Base-by-base conservation (phyloP, 2,888 invertebrate species). In the Tholera decimalis region DNA sequence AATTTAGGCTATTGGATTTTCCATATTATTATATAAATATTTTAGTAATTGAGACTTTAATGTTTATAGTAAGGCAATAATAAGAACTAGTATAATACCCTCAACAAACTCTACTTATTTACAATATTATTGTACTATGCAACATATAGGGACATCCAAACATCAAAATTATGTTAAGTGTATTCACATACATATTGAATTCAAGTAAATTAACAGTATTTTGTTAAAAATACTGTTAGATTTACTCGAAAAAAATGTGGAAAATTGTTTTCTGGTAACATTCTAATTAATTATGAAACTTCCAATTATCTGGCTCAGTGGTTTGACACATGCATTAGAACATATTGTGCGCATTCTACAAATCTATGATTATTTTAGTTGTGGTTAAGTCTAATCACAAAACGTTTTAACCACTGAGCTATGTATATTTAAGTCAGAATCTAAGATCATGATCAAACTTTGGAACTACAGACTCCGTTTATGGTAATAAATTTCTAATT, bases 1-100 rank as follows among this genome's bases (percentile, higher is more conserved):
- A 35, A 26, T 33, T 8, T 74, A 72, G 47, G 39, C 8, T 70
- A 61, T 53, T 49, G 33, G 20, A 33, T 60, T 57, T 76, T 76
- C 77, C 72, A 60, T 61, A 55, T 24, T 53, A 62, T 33, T n/a
- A 20, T 22, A 43, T 35, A 39, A 54, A 37, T 65, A 57, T 37
- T 37, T 47, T 47, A 33, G 6, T 22, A 61, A 50, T 70, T 56
- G 30, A 47, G 11, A 63, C 49, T 55, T 69, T 20, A 43, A 35
- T 61, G 28, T 73, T 66, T 9, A 24, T 44, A 65, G n/a, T 0
- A 47, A 69, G 37, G 7, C 51, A 39, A 44, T 53, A 15, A 9
- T 28, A 30, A 53, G 56, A 53, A 3, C 24, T 9, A 26, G n/a
- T 44, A 3, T 35, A 35, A 35, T 20, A n/a, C 26, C 57, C 13